Conservation (phyloP, 2,888 invertebrate species). For the Leucozona laternaria region DNA sequence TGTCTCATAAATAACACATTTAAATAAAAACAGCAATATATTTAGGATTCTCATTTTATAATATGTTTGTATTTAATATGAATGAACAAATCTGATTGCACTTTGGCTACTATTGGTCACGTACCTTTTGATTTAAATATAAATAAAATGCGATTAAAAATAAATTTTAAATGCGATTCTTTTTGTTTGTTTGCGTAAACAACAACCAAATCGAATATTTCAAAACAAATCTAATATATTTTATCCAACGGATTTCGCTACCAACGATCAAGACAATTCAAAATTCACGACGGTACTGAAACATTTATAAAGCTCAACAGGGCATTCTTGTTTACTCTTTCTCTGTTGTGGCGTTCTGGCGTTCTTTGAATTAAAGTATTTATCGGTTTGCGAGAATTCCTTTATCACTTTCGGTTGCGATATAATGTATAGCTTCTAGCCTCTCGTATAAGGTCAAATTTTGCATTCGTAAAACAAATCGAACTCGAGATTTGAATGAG, state of each 20-base stretch:
- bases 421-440: no score
- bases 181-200: constrained; percentile 29
- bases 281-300: constrained; percentile 75
- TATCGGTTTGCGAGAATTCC: constrained; percentile 48
- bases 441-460: background rate
- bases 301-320: constrained; percentile 43
- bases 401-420: background rate
- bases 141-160: constrained; percentile 29
- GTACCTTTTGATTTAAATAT: constrained; percentile 52
- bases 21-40: background rate
- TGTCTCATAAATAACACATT: no score
- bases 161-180: constrained; percentile 38
- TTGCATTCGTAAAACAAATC: background rate
- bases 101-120: constrained; percentile 37
- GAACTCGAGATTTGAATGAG: background rate
- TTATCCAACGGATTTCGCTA: constrained; percentile 40
- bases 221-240: background rate
- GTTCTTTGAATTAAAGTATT: constrained; percentile 21
- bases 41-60: background rate
- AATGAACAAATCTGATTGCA: background rate
- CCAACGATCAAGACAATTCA: constrained; percentile 70
- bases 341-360: constrained; percentile 29
- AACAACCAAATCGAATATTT: constrained; percentile 22
- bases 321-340: constrained; percentile 14
- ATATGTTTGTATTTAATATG: background rate